Evolutionary conservation across 2,888 invertebrate species (phyloP), one percentile per base, ranked within the genome.

Genomic region (Apamea crenata): DNA sequence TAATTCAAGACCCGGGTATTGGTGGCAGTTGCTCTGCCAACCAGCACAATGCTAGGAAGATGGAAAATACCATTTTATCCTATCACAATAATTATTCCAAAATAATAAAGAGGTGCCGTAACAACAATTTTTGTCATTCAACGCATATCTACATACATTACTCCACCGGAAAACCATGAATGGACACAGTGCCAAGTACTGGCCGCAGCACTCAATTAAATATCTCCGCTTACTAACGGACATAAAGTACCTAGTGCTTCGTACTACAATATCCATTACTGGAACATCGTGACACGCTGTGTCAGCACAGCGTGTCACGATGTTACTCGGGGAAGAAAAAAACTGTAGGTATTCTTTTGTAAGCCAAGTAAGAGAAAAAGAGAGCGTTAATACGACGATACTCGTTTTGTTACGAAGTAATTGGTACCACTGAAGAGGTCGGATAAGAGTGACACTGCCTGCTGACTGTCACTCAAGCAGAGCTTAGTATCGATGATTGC

Each of bases 151-250:
- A 56, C 25, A 56, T 12, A 56, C 32, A 29, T 53, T 59, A 68
- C 16, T 3, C 5, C 21, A 21, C 67, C 47, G 71, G 56, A 29
- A 56, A 80, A 47, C 61, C 53, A 47, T 61, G 69, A 66, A 44
- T 32, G 56, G 4, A 47, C 36, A 12, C 44, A 36, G 70, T 77
- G 82, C 74, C 66, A 82, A 74, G 74, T 59, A 68, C 32, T 61
- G 44, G 25, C 72, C 44, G 29, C 59, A 66, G 21, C 36, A 73
- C 59, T 79, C 75, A 78, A 83, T 75, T 83, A 83, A 77, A 50
- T 53, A 63, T 77, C 59, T 72, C 32, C 29, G 29, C 44, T 50
- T 40, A 47, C 56, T 63, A 44, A 36, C 69, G 21, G 7, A 66
- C 53, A 32, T 63, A 29, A 66, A 73, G 69, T 79, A 0, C 40